phyloP scores from a whole-genome alignment of 2,797 vertebrate species.

The Pantherophis vulpinus region DNA sequence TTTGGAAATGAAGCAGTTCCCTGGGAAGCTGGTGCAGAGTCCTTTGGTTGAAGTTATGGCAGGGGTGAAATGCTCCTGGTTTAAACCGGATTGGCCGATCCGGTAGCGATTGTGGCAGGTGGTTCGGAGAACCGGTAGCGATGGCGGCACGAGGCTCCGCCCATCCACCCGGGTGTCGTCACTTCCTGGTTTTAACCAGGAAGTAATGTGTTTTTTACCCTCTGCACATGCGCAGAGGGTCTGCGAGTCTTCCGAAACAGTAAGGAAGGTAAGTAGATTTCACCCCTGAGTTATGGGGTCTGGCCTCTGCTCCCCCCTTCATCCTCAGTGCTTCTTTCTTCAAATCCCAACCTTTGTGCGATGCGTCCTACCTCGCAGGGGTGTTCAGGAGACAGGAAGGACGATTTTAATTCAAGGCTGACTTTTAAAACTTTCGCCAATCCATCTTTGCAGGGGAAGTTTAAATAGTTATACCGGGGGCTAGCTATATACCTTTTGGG shows the following conservation, averaged over 20 bases:
- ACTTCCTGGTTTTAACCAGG: too few relatives aligned
- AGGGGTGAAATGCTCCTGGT: too few relatives aligned
- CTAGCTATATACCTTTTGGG: neutral
- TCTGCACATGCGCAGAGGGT: too few relatives aligned
- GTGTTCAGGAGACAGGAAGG: neutral
- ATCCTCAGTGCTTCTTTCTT: neutral
- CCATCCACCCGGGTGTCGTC: too few relatives aligned
- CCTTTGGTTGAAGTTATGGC: neutral
- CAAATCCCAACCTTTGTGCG: neutral
- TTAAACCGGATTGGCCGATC: too few relatives aligned
- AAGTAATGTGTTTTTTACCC: too few relatives aligned
- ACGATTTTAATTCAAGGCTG: neutral
- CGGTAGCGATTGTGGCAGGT: too few relatives aligned
- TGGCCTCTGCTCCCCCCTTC: neutral
- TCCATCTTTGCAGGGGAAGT: fast-evolving
- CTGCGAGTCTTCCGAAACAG: too few relatives aligned
- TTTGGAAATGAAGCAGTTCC: neutral
- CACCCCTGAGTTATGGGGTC: neutral
- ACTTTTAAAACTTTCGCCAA: neutral
- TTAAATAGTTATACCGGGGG: neutral
- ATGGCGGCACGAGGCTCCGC: too few relatives aligned
- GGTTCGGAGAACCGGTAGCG: too few relatives aligned
- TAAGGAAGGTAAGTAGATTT: too few relatives aligned
- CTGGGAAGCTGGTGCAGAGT: neutral
- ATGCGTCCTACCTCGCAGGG: neutral